Base-by-base conservation (phyloP, 2,888 invertebrate species). In the Sepioteuthis lessoniana region DNA sequence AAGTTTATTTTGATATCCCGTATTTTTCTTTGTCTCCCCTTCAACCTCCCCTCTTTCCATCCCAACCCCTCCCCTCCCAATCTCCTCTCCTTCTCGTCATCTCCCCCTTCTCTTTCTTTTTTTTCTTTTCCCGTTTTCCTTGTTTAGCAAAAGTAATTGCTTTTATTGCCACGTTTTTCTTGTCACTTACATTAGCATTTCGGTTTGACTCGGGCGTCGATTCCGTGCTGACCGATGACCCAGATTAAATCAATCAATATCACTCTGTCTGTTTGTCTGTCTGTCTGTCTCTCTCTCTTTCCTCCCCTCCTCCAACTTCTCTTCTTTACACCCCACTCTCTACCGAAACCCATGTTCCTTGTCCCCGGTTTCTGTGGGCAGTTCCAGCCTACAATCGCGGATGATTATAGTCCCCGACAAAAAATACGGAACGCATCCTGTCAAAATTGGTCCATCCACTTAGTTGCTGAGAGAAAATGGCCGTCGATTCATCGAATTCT, bases 161-260 rank as follows among this genome's bases (percentile, higher is more conserved):
- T 35, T 76, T 76, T 76, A 76, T 76, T 76, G n/a, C n/a, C 76
- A n/a, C 76, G 35, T 76, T 76, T 76, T 76, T 10, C 76, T 76
- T 76, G 76, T 76, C 76, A 76, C n/a, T 76, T 76, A 19, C 76
- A 76, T 76, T 76, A 76, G 76, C n/a, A 76, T 76, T 76, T 76
- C 76, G 76, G 76, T 76, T 76, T 76, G 76, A 76, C 76, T 76
- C 76, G 76, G 76, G 76, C 76, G 76, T 76, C 76, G 76, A 76
- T 76, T 76, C 76, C n/a, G n/a, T 76, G 76, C n/a, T 76, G 76
- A 76, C 76, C 76, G n/a, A 76, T 35, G 76, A 76, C 76, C n/a
- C 76, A 76, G 76, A 76, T 76, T 76, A 76, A 35, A 76, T 76
- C 76, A 76, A 76, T 76, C 76, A 76, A 76, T 76, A 76, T 76